Base-by-base conservation (phyloP, 2,888 invertebrate genomes). In the Cabera pusaria region DNA sequence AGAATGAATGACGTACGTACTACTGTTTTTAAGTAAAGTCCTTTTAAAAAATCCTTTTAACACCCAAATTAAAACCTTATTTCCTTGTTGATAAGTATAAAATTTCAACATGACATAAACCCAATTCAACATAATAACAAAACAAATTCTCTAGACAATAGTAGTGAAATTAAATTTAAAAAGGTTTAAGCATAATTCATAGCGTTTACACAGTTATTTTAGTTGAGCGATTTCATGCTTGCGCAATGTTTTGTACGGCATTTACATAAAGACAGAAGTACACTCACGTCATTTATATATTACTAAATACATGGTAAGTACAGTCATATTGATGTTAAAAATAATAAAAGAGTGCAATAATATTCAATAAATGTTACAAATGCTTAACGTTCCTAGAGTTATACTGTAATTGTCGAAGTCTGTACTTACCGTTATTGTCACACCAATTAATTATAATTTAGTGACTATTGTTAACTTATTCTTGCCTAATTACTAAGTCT, bases 301-400 rank as follows among this genome's bases (percentile, higher is more conserved):
- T 18, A 9, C 10, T 8, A 22, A 35, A 7, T 44, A 46, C 31
- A 22, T 37, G 64, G 62, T 70, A 64, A 67, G 64, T 66, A 64
- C 64, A 69, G 69, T 59, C 53, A 39, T 44, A 31, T 41, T 31
- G 29, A 19, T 34, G 33, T 40, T 40, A 35, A 21, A 10, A 12
- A 5, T 41, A 22, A 22, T 34, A 20, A 34, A 26, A 17, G 19
- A 18, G 29, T 35, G 41, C 41, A 41, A 41, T 42, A 35, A 41
- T 35, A 42, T 41, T 31, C 18, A 18, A 29, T 34, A 34, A 33
- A 10, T 31, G 28, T 41, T 35, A 31, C 25, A 26, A 6, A 52
- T 54, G 48, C 49, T 58, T 16, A 7, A 49, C 21, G 45, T 57
- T 55, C 42, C 56, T 61, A 57, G 49, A 55, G 44, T 48, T 41